Percentiles rank a stretch among this genome's conserved stretches.
Conservation (phyloP, 2,888 invertebrate genomes). For the Sipunculus nudus region DNA sequence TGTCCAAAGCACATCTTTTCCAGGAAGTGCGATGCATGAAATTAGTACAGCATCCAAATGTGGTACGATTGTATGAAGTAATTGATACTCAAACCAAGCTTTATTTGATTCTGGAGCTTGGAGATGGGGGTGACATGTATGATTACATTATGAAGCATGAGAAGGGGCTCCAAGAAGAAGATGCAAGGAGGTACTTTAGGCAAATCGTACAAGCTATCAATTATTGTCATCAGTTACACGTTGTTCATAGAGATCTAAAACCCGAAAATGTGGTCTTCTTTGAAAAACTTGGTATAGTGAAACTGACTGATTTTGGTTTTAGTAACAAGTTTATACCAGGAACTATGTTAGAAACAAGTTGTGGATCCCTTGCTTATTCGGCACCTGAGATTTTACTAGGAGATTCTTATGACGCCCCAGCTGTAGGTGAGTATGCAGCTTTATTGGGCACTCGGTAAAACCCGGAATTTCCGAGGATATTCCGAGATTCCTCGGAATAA, state of each 20-base stretch:
- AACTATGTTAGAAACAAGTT: conserved; percentile 95
- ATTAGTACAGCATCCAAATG: conserved; percentile 98
- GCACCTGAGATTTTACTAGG: conserved; percentile 98
- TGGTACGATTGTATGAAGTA: conserved; percentile 97
- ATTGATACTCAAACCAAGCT: conserved; percentile 98
- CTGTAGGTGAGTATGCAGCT: conserved; percentile 78
- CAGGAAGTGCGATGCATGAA: conserved; percentile 93
- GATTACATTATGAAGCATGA: conserved; percentile 98
- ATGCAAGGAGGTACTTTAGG: conserved; percentile 84
- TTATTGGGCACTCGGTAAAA: too few relatives aligned
- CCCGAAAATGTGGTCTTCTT: conserved; percentile 99
- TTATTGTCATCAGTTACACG: conserved; percentile 92
- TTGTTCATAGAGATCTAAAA: conserved; percentile 92
- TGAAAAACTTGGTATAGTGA: conserved; percentile 94
- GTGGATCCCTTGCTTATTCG: conserved; percentile 98
- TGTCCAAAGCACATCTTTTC: conserved; percentile 89
- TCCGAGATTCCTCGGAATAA: too few relatives aligned
- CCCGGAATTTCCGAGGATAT: too few relatives aligned
- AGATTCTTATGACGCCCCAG: conserved; percentile 98
- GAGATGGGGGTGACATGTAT: conserved; percentile 98
- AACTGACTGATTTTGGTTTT: conserved; percentile 96
- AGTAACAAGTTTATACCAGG: conserved; percentile 91
- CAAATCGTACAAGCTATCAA: conserved; percentile 97
- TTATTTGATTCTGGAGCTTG: conserved; percentile 90
- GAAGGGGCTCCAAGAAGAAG: conserved; percentile 74